These are phyloP conservation scores for Oreochromis tanganicae DNA, from an alignment of 2,113 vertebrate species.

Conservation along the genomic window DNA sequence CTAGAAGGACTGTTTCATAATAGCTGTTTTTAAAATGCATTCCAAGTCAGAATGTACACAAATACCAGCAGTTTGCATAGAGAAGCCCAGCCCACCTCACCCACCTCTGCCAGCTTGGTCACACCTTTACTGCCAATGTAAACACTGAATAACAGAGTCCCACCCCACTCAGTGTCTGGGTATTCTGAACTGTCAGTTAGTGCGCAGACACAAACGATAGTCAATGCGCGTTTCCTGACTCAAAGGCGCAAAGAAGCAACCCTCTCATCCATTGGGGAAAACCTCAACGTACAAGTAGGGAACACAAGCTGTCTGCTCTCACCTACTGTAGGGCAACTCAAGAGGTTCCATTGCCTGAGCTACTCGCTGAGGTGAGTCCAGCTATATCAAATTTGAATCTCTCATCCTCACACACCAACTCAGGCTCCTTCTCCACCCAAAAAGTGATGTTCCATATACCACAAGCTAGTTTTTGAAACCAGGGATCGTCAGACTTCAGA, in stretches of 20 bases:
- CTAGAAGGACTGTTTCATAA: background rate
- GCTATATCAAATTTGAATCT: background rate
- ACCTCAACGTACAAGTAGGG: background rate
- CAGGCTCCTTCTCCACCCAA: background rate
- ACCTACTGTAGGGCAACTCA: background rate
- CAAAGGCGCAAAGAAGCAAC: background rate
- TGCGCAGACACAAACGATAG: background rate
- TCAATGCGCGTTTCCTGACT: background rate
- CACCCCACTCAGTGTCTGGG: background rate
- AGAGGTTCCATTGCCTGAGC: background rate
- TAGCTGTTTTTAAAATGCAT: background rate
- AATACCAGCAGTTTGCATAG: background rate
- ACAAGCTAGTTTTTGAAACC: background rate
- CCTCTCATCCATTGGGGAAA: background rate
- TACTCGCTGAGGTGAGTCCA: background rate
- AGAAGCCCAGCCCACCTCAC: background rate
- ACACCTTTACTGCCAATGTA: fast-evolving
- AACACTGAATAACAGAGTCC: background rate
- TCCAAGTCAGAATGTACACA: background rate
- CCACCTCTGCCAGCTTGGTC: background rate
- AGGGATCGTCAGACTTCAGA: background rate
- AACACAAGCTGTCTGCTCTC: background rate
- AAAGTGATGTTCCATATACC: background rate
- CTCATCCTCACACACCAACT: background rate
- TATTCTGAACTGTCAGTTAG: fast-evolving